These are phyloP conservation scores for Ameiurus melas DNA, from an alignment of 2,113 vertebrate genomes.

Conservation along the genomic window DNA sequence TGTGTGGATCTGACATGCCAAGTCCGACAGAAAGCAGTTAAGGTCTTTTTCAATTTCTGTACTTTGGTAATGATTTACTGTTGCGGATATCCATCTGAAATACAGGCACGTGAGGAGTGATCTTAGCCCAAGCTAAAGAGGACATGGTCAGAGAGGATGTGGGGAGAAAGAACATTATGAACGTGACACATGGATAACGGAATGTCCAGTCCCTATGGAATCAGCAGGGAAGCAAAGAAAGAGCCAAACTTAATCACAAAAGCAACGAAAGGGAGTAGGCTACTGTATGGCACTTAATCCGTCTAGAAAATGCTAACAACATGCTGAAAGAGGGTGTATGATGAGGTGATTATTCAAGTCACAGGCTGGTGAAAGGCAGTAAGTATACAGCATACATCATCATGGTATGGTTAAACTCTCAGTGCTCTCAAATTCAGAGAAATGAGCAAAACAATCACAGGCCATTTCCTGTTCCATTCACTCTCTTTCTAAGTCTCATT, in stretches of 20 bases:
- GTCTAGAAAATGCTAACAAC: constrained; percentile 35
- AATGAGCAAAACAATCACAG: constrained; percentile 29
- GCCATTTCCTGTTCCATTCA: constrained; percentile 52
- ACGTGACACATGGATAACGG: neutral
- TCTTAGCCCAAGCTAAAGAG: neutral
- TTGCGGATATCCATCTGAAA: constrained; percentile 2
- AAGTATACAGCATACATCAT: constrained; percentile 30
- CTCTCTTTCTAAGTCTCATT: constrained; percentile 41
- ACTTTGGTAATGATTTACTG: constrained; percentile 15
- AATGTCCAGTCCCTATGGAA: neutral
- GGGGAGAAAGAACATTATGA: neutral
- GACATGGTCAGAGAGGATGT: neutral
- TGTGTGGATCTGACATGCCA: neutral
- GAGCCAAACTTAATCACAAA: neutral
- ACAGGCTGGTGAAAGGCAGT: constrained; percentile 16
- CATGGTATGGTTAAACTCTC: constrained; percentile 31
- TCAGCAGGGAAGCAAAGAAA: constrained; percentile 8
- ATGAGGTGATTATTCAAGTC: constrained; percentile 39
- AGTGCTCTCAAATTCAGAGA: constrained; percentile 37
- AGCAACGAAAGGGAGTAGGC: constrained; percentile 7
- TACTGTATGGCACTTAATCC: constrained; percentile 21
- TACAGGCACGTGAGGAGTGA: neutral
- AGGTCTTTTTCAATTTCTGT: neutral
- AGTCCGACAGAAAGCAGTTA: neutral
- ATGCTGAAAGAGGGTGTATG: constrained; percentile 11